Evolutionary conservation across 2,888 invertebrate genomes (phyloP).

Genomic region (Ichneumoninae sp.): DNA sequence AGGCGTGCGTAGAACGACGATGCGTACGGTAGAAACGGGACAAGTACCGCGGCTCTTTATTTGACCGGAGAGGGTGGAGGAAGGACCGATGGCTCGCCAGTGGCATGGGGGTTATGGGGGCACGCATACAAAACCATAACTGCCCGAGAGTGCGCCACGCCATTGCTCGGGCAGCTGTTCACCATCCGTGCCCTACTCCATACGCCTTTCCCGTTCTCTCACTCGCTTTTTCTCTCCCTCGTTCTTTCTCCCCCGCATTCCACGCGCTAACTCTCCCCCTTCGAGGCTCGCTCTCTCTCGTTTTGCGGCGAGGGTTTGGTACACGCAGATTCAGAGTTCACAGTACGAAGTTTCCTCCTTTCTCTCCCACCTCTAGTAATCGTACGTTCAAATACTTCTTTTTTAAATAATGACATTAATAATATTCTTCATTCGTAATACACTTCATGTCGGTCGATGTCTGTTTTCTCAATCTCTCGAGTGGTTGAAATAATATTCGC

Average conservation of each 20-base stretch:
- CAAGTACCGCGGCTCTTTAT: constrained; percentile 54
- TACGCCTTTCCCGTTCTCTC: constrained; percentile 70
- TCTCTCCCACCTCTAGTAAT: neutral
- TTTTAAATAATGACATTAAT: neutral
- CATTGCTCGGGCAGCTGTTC: constrained; percentile 80
- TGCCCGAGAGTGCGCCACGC: constrained; percentile 72
- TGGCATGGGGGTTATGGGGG: constrained; percentile 76
- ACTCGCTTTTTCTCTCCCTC: constrained; percentile 49
- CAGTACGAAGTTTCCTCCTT: constrained; percentile 25
- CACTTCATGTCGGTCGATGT: neutral
- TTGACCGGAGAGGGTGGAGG: constrained; percentile 52
- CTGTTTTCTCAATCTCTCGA: constrained; percentile 14
- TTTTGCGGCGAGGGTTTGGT: constrained; percentile 42
- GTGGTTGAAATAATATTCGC: constrained; percentile 19
- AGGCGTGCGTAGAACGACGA: neutral
- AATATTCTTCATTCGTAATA: neutral
- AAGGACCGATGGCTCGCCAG: constrained; percentile 57
- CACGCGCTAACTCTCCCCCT: constrained; percentile 72
- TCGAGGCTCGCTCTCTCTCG: constrained; percentile 21
- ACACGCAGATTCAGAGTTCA: constrained; percentile 28
- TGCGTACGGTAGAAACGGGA: constrained; percentile 47
- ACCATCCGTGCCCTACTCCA: constrained; percentile 79
- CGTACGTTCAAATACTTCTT: neutral
- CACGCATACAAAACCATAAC: constrained; percentile 65
- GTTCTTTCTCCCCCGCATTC: constrained; percentile 80